These are phyloP conservation scores for Ia io DNA, from an alignment of 2,113 vertebrate species.

Conservation along the genomic window DNA sequence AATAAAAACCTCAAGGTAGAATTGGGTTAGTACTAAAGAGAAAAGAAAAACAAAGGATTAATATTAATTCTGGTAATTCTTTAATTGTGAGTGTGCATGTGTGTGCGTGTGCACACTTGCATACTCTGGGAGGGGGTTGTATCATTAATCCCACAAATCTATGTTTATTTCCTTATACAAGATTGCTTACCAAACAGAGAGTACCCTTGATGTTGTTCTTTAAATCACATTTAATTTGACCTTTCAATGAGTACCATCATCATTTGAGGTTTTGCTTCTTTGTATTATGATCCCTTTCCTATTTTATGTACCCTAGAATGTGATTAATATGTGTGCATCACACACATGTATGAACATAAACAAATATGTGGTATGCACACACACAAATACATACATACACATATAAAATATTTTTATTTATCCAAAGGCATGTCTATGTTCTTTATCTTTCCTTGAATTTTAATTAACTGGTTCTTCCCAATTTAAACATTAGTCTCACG, in stretches of 20 bases:
- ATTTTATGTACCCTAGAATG: constrained; percentile 37
- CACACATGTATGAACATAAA: not conserved
- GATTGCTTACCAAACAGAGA: not conserved
- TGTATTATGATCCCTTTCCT: constrained; percentile 32
- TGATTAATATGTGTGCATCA: not conserved
- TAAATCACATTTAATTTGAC: constrained; percentile 41
- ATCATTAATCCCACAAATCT: not conserved
- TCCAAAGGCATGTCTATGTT: not conserved
- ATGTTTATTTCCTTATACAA: not conserved
- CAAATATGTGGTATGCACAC: not conserved
- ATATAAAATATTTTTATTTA: not conserved
- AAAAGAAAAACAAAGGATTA: not conserved
- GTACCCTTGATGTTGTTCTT: not conserved
- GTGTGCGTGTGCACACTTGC: not conserved
- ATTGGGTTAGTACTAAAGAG: not conserved
- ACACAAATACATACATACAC: not conserved
- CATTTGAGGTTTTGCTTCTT: constrained; percentile 51
- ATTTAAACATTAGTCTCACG: constrained; percentile 50
- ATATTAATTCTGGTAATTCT: not conserved
- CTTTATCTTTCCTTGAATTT: constrained; percentile 20
- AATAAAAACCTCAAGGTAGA: not conserved
- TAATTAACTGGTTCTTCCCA: constrained; percentile 48
- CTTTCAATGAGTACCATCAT: not conserved
- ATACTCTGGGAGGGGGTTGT: not conserved
- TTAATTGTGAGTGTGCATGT: not conserved